phyloP scores from a whole-genome alignment of 2,888 invertebrate genomes.

The Agrotis exclamationis region DNA sequence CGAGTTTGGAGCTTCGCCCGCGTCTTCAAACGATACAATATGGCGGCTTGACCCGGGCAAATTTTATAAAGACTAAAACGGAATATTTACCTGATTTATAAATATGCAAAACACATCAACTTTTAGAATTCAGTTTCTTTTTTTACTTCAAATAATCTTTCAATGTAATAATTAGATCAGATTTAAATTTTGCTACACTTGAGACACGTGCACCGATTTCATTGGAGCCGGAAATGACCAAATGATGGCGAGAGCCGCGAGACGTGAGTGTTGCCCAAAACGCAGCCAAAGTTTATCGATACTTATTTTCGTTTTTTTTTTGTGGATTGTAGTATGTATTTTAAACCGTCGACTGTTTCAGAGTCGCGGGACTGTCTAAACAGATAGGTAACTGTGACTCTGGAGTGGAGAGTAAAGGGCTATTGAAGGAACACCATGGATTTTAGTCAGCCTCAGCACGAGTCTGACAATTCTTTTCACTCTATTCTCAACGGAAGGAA shows the following conservation, averaged over 20 bases:
- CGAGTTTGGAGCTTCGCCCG: slow-evolving; percentile 42
- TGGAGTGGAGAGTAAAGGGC: too few relatives aligned
- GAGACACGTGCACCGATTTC: slow-evolving; percentile 63
- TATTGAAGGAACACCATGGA: too few relatives aligned
- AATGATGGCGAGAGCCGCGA: slow-evolving; percentile 11
- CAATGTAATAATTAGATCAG: slow-evolving; percentile 5
- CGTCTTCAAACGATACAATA: slow-evolving; percentile 62
- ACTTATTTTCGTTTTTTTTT: background rate
- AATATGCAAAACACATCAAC: slow-evolving; percentile 9
- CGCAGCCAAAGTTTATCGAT: slow-evolving; percentile 14
- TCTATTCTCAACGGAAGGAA: too few relatives aligned
- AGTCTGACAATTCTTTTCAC: too few relatives aligned
- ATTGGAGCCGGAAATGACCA: slow-evolving; percentile 43
- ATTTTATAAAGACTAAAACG: background rate
- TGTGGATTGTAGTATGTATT: background rate
- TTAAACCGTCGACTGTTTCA: too few relatives aligned
- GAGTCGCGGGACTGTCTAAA: too few relatives aligned
- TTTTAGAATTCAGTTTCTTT: background rate
- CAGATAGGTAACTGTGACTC: too few relatives aligned
- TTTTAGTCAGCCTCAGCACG: too few relatives aligned
- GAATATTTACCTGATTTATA: slow-evolving; percentile 47
- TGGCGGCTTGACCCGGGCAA: slow-evolving; percentile 64
- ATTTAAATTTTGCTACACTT: slow-evolving; percentile 11
- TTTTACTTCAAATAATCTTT: background rate
- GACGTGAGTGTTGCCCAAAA: background rate